phyloP scores from a whole-genome alignment of 2,797 vertebrate species.

The Glossophaga mutica region DNA sequence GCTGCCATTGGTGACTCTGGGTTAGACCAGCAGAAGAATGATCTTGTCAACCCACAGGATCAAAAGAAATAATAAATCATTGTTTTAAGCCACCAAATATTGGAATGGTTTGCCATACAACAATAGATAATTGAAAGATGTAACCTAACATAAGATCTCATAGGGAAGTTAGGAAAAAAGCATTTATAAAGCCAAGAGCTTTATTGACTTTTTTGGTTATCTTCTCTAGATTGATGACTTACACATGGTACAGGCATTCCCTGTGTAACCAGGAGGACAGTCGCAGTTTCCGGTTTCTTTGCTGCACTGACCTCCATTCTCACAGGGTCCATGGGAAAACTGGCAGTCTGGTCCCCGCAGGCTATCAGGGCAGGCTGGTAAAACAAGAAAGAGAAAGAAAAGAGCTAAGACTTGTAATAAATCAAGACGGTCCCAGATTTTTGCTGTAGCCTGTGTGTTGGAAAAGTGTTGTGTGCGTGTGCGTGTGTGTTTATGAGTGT shows the following conservation, averaged over 20 bases:
- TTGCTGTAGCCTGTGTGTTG: neutral
- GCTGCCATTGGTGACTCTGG: neutral
- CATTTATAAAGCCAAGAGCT: neutral
- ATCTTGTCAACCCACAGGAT: neutral
- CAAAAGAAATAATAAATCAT: neutral
- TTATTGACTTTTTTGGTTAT: neutral
- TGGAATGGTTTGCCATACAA: neutral
- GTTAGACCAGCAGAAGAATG: neutral
- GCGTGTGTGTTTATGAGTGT: neutral
- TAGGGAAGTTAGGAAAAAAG: neutral
- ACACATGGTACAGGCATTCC: conserved; percentile 75
- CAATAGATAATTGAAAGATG: neutral
- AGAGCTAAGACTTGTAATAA: neutral
- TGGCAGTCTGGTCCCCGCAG: conserved; percentile 83
- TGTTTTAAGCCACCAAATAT: neutral
- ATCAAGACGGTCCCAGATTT: conserved; percentile 12
- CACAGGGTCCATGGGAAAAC: conserved; percentile 77
- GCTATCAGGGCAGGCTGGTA: conserved; percentile 81
- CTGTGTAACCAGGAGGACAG: conserved; percentile 82
- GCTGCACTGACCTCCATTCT: conserved; percentile 81
- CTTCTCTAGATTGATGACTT: conserved; percentile 61
- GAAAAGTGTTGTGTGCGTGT: neutral
- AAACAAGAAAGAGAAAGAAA: conserved; percentile 45
- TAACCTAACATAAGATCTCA: neutral
- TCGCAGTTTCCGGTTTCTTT: conserved; percentile 80